A percentile compares a stretch with the other conserved stretches of the same genome.
Conservation (phyloP, 2,888 invertebrate genomes). For the Lithophane ornitopus region DNA sequence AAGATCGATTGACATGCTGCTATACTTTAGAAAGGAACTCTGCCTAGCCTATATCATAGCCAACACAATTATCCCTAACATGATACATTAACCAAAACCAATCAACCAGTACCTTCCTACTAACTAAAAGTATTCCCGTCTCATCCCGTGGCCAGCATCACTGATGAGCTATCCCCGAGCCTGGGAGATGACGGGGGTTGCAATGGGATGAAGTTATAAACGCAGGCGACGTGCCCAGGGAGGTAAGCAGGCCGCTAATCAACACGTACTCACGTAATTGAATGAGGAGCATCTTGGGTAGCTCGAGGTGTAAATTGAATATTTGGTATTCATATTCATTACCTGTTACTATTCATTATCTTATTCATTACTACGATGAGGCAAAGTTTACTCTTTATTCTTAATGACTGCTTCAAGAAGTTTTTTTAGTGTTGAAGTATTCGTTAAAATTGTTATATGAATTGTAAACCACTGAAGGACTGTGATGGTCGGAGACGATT, state of each 20-base stretch:
- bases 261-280: constrained; percentile 65
- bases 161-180: constrained; percentile 45
- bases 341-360: background rate
- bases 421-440: background rate
- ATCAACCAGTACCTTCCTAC: constrained; percentile 27
- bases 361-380: background rate
- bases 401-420: background rate
- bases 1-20: background rate
- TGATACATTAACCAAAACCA: constrained; percentile 33
- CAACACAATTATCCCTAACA: constrained; percentile 25
- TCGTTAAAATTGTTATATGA: background rate
- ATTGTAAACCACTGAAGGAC: background rate
- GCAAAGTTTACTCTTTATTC: background rate
- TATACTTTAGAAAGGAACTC: background rate
- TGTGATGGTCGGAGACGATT: background rate
- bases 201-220: constrained; percentile 62
- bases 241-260: constrained; percentile 56
- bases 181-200: constrained; percentile 33
- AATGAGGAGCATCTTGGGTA: constrained; percentile 50
- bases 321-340: constrained; percentile 38
- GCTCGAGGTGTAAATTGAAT: constrained; percentile 45
- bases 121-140: constrained; percentile 40
- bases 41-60: background rate
- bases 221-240: constrained; percentile 50
- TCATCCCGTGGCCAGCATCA: constrained; percentile 26